Evolutionary conservation across 1,140 invertebrate species (phyloP).

Genomic region (Drosophila sucinea): DNA sequence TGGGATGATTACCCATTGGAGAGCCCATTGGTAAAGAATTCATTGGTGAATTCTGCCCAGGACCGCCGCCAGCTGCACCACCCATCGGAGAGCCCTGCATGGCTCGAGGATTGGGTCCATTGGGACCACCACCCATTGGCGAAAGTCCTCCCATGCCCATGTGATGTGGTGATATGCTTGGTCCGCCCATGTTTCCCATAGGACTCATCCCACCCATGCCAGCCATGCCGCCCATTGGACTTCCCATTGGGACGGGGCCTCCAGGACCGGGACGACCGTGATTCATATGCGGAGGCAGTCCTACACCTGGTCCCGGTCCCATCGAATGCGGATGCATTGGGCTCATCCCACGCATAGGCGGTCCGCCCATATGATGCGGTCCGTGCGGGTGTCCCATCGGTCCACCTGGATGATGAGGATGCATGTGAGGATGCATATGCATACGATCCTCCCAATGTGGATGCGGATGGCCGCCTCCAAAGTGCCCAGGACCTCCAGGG

Average conservation of each 20-base stretch:
- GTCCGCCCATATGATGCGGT: constrained; percentile 85
- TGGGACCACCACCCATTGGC: constrained; percentile 86
- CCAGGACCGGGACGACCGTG: constrained; percentile 72
- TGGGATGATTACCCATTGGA: constrained; percentile 88
- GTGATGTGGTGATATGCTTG: constrained; percentile 85
- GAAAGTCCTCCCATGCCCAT: constrained; percentile 87
- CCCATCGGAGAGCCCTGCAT: constrained; percentile 85
- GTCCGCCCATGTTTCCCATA: constrained; percentile 84
- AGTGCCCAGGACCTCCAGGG: constrained; percentile 54
- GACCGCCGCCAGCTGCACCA: constrained; percentile 83
- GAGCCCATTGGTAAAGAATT: constrained; percentile 89
- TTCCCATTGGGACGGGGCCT: constrained; percentile 75
- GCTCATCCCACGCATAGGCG: constrained; percentile 89
- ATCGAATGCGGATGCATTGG: constrained; percentile 84
- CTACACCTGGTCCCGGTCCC: constrained; percentile 77
- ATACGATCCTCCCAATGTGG: constrained; percentile 84
- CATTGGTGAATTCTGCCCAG: constrained; percentile 85
- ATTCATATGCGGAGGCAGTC: constrained; percentile 81
- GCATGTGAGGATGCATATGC: constrained; percentile 83
- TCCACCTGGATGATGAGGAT: constrained; percentile 84
- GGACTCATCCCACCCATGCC: constrained; percentile 86
- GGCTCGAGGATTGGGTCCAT: constrained; percentile 84
- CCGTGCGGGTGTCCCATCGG: constrained; percentile 71
- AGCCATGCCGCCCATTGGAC: constrained; percentile 83
- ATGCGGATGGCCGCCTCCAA: constrained; percentile 60